Percentiles rank a stretch among this genome's conserved stretches.
These are phyloP conservation scores for Agrochola lota DNA, from an alignment of 2,888 invertebrate genomes.

Conservation along the genomic window DNA sequence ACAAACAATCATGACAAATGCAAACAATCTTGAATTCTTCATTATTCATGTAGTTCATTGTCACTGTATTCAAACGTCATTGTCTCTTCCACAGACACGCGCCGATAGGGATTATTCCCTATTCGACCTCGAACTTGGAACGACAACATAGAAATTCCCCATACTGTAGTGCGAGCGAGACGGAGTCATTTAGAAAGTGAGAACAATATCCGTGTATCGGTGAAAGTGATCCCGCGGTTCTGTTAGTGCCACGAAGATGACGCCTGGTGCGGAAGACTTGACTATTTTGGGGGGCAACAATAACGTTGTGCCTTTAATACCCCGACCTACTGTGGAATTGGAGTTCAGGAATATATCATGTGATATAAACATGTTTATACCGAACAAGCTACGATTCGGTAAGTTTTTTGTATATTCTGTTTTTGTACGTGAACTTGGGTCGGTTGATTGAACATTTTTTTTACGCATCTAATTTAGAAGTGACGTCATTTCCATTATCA, in stretches of 20 bases:
- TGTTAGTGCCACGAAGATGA: slow-evolving; percentile 70
- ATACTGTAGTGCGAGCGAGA: slow-evolving; percentile 56
- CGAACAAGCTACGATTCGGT: slow-evolving; percentile 91
- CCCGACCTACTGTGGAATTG: slow-evolving; percentile 92
- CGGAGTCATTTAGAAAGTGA: slow-evolving; percentile 67
- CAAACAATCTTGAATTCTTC: not conserved
- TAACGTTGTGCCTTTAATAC: slow-evolving; percentile 84
- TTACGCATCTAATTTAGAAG: not conserved
- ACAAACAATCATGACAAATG: slow-evolving; percentile 3
- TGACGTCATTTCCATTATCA: slow-evolving; percentile 11
- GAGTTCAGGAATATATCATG: slow-evolving; percentile 93
- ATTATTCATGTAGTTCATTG: not conserved
- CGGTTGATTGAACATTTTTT: not conserved
- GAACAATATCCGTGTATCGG: slow-evolving; percentile 52
- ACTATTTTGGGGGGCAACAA: slow-evolving; percentile 81
- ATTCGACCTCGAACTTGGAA: slow-evolving; percentile 60
- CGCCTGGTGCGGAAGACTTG: slow-evolving; percentile 77
- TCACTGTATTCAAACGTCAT: slow-evolving; percentile 7
- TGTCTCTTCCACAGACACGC: slow-evolving; percentile 69
- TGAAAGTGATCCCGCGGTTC: slow-evolving; percentile 60
- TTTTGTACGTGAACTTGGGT: slow-evolving; percentile 33
- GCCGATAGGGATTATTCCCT: slow-evolving; percentile 68
- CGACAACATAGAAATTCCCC: slow-evolving; percentile 35
- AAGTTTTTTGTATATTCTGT: slow-evolving; percentile 74
- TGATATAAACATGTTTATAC: slow-evolving; percentile 90